phyloP scores from a whole-genome alignment of 2,797 vertebrate species.

The Anguilla marmorata region DNA sequence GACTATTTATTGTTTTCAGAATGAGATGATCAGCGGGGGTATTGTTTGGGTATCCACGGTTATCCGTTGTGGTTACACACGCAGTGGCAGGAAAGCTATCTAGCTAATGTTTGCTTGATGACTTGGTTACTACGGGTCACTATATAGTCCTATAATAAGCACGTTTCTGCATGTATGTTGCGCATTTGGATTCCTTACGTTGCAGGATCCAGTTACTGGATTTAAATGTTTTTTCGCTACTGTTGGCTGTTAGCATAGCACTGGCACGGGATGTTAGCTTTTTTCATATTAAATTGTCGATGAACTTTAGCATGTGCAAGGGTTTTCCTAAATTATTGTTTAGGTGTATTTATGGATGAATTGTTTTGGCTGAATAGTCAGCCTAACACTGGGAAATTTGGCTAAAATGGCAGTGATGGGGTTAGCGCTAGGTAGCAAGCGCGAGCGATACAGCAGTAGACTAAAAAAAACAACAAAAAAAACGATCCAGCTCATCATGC shows the following conservation, averaged over 20 bases:
- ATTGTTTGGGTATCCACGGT: conserved; percentile 30
- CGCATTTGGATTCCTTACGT: neutral
- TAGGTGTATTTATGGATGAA: neutral
- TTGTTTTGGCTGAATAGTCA: neutral
- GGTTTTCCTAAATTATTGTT: neutral
- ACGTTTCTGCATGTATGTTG: neutral
- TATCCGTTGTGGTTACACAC: conserved; percentile 44
- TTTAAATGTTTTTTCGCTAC: neutral
- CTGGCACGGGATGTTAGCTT: neutral
- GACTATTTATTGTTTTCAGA: conserved; percentile 31
- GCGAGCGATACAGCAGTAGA: neutral
- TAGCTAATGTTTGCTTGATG: neutral
- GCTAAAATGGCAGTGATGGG: neutral
- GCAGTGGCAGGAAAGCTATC: conserved; percentile 33
- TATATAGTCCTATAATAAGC: neutral
- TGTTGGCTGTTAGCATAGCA: neutral
- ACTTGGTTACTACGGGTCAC: neutral
- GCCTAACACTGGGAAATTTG: neutral
- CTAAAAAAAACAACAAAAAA: neutral
- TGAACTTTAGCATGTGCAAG: neutral
- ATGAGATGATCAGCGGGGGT: conserved; percentile 29
- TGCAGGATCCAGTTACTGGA: neutral
- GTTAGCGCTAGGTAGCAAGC: neutral
- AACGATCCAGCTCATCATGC: neutral
- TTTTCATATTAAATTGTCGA: neutral